These are phyloP conservation scores for Volucella inanis DNA, from an alignment of 2,888 invertebrate genomes.

Conservation along the genomic window DNA sequence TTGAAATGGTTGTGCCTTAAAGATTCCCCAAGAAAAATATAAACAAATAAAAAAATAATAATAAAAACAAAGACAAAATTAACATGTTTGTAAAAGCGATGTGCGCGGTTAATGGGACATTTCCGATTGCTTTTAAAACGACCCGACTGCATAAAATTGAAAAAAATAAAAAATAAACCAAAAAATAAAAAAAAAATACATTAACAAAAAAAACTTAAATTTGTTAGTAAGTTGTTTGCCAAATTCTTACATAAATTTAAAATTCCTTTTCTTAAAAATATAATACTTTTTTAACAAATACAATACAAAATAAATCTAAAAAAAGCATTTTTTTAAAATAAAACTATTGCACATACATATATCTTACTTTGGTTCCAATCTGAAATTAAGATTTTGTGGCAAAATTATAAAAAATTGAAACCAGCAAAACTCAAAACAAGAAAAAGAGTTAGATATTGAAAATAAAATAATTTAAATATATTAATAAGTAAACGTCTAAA, in stretches of 20 bases:
- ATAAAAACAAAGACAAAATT: constrained; percentile 17
- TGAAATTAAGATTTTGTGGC: constrained; percentile 43
- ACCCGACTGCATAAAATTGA: constrained; percentile 28
- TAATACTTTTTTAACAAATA: constrained; percentile 35
- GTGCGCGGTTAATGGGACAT: constrained; percentile 40
- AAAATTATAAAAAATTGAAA: constrained; percentile 19
- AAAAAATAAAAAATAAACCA: not conserved
- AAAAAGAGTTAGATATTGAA: constrained; percentile 33
- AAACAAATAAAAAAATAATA: constrained; percentile 31
- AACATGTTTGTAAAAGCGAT: constrained; percentile 30
- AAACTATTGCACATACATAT: constrained; percentile 47
- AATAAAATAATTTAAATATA: constrained; percentile 35
- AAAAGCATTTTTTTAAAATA: constrained; percentile 34
- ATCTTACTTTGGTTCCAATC: constrained; percentile 37
- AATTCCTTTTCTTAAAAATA: constrained; percentile 34
- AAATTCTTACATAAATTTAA: constrained; percentile 48
- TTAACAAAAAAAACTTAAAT: constrained; percentile 10
- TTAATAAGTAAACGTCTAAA: constrained; percentile 39
- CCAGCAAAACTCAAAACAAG: not conserved
- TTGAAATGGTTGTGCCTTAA: constrained; percentile 65
- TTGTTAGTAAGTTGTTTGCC: constrained; percentile 49
- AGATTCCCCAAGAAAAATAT: constrained; percentile 44
- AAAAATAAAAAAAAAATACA: not conserved
- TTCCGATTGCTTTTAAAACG: constrained; percentile 25
- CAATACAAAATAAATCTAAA: constrained; percentile 25